Percentiles rank a stretch among this genome's conserved stretches.
These are phyloP conservation scores for Pseudanteris insignis DNA, from an alignment of 2,888 invertebrate species.

Conservation along the genomic window DNA sequence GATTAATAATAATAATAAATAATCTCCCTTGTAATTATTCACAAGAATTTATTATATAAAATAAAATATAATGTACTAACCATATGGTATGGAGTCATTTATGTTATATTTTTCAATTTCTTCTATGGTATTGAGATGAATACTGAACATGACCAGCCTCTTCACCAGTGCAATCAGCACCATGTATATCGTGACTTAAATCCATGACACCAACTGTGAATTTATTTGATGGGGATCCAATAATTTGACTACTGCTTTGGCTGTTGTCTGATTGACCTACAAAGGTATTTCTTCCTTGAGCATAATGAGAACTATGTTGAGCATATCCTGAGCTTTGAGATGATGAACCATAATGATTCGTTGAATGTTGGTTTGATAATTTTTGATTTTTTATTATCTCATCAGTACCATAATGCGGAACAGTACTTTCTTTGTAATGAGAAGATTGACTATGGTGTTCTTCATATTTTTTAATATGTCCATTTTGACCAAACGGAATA, in stretches of 20 bases:
- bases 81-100: no score
- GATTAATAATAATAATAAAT: no score
- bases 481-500: conserved; percentile 3
- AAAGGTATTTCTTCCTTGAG: conserved; percentile 20
- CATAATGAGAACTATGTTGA: conserved; percentile 13
- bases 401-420: conserved; percentile 12
- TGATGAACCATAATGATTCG: not conserved
- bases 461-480: conserved; percentile 19
- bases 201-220: conserved; percentile 15
- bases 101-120: not conserved
- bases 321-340: conserved; percentile 12
- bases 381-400: conserved; percentile 6
- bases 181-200: conserved; percentile 9
- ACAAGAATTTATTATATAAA: no score
- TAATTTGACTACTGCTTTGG: not conserved
- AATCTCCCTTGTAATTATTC: no score
- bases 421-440: conserved; percentile 16
- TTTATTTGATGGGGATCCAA: conserved; percentile 21
- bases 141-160: conserved; percentile 19
- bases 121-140: conserved; percentile 6
- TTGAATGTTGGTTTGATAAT: conserved; percentile 2
- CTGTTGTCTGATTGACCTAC: conserved; percentile 9
- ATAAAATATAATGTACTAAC: no score
- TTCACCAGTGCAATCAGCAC: conserved; percentile 19
- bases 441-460: conserved; percentile 24